phyloP scores from a whole-genome alignment of 1,140 invertebrate species.

The Nixonia krombeini region DNA sequence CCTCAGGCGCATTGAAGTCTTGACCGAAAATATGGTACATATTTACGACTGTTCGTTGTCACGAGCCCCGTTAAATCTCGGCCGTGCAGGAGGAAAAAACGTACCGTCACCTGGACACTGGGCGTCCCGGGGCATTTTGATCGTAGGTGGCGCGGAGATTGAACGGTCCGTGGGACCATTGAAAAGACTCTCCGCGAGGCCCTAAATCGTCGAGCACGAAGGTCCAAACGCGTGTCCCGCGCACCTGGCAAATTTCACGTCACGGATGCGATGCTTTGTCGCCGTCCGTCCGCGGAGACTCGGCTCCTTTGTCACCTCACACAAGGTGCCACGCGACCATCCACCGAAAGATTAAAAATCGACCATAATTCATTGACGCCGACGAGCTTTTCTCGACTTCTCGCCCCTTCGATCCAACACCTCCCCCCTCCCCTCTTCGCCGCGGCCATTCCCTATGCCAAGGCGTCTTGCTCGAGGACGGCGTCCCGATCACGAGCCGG shows the following conservation, averaged over 20 bases:
- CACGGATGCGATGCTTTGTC: constrained; percentile 25
- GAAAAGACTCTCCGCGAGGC: constrained; percentile 20
- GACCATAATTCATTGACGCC: constrained; percentile 33
- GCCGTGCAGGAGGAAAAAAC: not conserved
- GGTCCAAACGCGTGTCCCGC: constrained; percentile 46
- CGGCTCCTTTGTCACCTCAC: constrained; percentile 23
- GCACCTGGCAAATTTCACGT: constrained; percentile 49
- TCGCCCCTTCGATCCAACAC: not conserved
- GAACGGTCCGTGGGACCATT: constrained; percentile 48
- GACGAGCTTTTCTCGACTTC: not conserved
- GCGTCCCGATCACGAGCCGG: not conserved
- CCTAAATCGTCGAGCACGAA: constrained; percentile 21
- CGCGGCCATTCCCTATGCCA: not conserved
- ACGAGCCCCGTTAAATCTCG: constrained; percentile 9
- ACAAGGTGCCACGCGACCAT: constrained; percentile 39
- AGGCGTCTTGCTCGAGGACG: not conserved
- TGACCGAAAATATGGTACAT: not conserved
- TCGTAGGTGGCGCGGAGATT: constrained; percentile 59
- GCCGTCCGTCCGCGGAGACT: constrained; percentile 12
- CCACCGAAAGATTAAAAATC: constrained; percentile 22
- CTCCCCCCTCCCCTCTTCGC: no score
- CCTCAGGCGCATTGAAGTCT: not conserved
- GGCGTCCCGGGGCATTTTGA: constrained; percentile 45
- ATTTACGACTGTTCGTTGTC: constrained; percentile 8
- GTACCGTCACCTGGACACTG: constrained; percentile 23